Evolutionary conservation across 2,113 vertebrate species (phyloP), one percentile per base, ranked within the genome.

Genomic region (Fulmarus glacialis): DNA sequence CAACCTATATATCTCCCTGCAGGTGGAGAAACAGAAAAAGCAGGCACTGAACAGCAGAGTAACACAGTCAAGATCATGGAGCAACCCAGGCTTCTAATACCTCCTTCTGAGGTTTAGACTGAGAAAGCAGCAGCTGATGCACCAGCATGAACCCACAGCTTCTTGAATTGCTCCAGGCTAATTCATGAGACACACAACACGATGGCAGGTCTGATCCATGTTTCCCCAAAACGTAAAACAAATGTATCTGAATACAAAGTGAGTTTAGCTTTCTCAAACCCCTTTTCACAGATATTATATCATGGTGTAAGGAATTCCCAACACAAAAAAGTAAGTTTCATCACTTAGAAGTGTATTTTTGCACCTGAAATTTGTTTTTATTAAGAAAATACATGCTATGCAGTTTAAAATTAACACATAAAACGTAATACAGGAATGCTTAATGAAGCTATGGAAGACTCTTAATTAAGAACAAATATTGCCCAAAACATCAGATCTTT

Each of bases 171-270:
- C 48, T 83, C 20, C 36, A 32, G 13, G 8, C 7, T 48, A 62
- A 66, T 16, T 70, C 0, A 0, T 14, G n/a, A 42, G 15, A 34
- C 26, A 40, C 3, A 21, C 15, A 43, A 68, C 34, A 60, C 8
- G 66, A 58, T 3, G 9, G 15, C 30, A 90, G 8, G 1, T 40
- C 7, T 13, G 24, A 82, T 17, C 11, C 1, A 1, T 9, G 8
- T 67, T 86, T n/a, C n/a, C 52, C 22, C 19, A 58, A 81, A 78
- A 77, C 8, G 34, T 8, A 58, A 59, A 81, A 14, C 16, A 73
- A 79, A 67, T 6, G 2, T 48, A 67, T 47, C n/a, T 36, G 55
- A 62, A 23, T 13, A 34, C 5, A 56, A 66, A 82, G 15, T 2
- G 3, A 47, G 22, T 74, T 74, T 24, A 53, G 18, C 45, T 74